phyloP scores from a whole-genome alignment of 37 sponge, comb jelly and placozoan genomes.

The Chondrilla cf. caribensis region DNA sequence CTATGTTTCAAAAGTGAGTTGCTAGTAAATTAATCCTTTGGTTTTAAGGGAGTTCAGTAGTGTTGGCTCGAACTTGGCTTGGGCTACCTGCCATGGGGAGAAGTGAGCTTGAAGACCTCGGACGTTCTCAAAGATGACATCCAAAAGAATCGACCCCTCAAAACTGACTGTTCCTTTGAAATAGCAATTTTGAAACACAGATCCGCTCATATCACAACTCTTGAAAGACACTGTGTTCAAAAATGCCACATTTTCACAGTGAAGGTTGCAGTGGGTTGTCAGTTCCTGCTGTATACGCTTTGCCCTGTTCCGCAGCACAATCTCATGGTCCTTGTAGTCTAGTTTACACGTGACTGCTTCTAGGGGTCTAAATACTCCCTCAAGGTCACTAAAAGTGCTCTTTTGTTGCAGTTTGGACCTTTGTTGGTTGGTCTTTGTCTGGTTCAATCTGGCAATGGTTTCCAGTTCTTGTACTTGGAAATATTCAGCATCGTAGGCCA shows the following conservation, averaged over 20 bases:
- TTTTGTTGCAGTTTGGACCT: too few relatives aligned
- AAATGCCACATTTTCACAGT: too few relatives aligned
- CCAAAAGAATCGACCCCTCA: conserved; percentile 10
- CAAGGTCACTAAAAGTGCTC: too few relatives aligned
- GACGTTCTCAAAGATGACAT: conserved; percentile 12
- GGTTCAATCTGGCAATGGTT: too few relatives aligned
- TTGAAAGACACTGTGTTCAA: neutral
- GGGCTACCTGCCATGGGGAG: conserved; percentile 15
- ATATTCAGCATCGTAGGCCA: neutral
- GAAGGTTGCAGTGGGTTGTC: neutral
- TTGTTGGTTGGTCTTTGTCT: too few relatives aligned
- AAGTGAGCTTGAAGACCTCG: conserved; percentile 21
- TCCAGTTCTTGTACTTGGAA: neutral
- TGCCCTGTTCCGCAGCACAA: too few relatives aligned
- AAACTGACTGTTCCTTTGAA: neutral
- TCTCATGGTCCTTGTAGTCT: too few relatives aligned
- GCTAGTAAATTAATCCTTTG: conserved; percentile 14
- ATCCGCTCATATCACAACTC: neutral
- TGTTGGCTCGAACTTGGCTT: neutral
- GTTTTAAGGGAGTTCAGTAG: neutral
- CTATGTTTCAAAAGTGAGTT: too few relatives aligned
- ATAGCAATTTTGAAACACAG: neutral
- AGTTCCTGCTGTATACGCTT: neutral
- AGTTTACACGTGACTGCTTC: too few relatives aligned
- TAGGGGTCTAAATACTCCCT: too few relatives aligned